Evolutionary conservation across 2,113 vertebrate species (phyloP).

Genomic region (Pyrgilauda ruficollis): DNA sequence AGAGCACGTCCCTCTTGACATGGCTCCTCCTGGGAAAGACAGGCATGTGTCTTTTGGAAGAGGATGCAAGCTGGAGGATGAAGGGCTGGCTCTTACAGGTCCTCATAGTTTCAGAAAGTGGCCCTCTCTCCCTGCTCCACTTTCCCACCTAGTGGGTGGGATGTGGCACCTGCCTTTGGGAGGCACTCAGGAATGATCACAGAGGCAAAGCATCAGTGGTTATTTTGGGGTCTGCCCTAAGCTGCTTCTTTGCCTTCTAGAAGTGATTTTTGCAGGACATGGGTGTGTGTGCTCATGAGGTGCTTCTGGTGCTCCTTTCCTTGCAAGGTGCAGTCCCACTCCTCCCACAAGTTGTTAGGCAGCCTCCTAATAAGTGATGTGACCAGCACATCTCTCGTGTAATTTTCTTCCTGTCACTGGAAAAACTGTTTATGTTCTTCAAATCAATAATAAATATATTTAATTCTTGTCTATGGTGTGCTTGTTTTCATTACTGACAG

Average conservation of each 20-base stretch:
- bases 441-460: conserved; percentile 32
- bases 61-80: not conserved
- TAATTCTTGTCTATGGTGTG: not conserved
- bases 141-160: not conserved
- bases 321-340: rapidly evolving
- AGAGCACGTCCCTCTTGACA: not conserved
- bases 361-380: not conserved
- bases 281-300: rapidly evolving
- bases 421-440: not conserved
- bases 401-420: not conserved
- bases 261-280: rapidly evolving
- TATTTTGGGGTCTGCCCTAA: not conserved
- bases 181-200: not conserved
- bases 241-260: not conserved
- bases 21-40: not conserved
- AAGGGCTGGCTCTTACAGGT: not conserved
- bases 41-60: rapidly evolving
- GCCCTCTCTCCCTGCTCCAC: not conserved
- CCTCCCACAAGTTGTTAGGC: not conserved
- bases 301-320: not conserved
- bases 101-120: not conserved
- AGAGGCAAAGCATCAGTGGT: not conserved
- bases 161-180: not conserved
- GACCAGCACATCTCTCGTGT: not conserved
- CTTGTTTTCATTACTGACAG: not conserved